phyloP scores from a whole-genome alignment of 2,888 invertebrate genomes.

The Timema cristinae region DNA sequence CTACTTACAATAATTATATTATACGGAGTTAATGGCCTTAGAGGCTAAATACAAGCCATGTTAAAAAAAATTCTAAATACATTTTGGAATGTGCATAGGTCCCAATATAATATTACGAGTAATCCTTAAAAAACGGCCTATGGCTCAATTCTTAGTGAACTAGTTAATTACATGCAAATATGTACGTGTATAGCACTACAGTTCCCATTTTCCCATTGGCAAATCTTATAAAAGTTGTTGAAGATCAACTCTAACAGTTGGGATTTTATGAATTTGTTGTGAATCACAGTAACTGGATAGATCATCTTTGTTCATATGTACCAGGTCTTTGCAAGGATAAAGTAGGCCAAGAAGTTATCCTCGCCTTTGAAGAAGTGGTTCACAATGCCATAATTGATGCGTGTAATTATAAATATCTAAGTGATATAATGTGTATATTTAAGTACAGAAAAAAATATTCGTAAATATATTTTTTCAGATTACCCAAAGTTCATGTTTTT shows the following conservation, averaged over 20 bases:
- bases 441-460: background rate
- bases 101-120: background rate
- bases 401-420: background rate
- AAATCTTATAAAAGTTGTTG: background rate
- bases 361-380: background rate
- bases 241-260: background rate
- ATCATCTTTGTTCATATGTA: background rate
- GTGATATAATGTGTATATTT: background rate
- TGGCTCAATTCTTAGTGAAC: background rate
- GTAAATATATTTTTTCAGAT: background rate
- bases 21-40: background rate
- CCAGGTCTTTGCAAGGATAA: background rate
- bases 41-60: background rate
- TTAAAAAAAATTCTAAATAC: background rate
- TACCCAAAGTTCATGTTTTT: background rate
- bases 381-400: conserved; percentile 4
- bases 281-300: background rate
- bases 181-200: background rate
- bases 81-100: background rate
- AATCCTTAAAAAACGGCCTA: background rate
- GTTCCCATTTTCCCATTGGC: background rate
- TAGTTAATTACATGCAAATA: background rate
- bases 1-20: background rate
- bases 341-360: background rate
- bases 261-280: background rate